Base-by-base conservation (phyloP, 2,113 vertebrate species). In the Lophotis ruficrista region DNA sequence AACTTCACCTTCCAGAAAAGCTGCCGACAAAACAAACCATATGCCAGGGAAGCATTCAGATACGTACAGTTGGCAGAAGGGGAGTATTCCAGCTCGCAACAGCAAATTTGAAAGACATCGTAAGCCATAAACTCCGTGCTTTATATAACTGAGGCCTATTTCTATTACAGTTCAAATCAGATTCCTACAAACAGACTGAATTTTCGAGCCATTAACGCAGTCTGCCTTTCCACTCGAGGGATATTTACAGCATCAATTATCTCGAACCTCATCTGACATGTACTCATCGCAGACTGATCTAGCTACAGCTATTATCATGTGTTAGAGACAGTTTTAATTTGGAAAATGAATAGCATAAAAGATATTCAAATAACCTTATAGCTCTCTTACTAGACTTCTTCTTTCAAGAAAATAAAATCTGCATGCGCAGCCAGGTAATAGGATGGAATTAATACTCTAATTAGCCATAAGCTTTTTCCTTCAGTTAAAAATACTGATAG, bases 161-260 rank as follows among this genome's bases (percentile, higher is more conserved):
- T 45, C 75, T n/a, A 3, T 10, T n/a, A 14, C 1, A 18, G 58
- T n/a, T 66, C 45, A 70, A 16, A 56, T 62, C n/a, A n/a, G 56
- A 68, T 68, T 53, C 87, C 83, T 62, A 31, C 35, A 62, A 71
- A 85, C 69, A 88, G 35, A 11, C n/a, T 15, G 57, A 58, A 72
- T 80, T 71, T 83, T 76, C 62, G 51, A 58, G 89, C 61, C 86
- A 23, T 85, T 78, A 48, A 35, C n/a, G 33, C 1, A 23, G 48
- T 50, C 76, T 81, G 1, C 35, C 80, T 51, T 24, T 72, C 64
- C 77, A 85, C 50, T 83, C 24, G 1, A 53, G 64, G 73, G 73
- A 75, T 89, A 87, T 89, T 91, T 89, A 54, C 23, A 28, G 87
- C 77, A 87, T 71, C 90, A 89, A 71, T 94, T 91, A 81, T 93